A percentile compares a stretch with the other conserved stretches of the same genome.
Evolutionary conservation across 64 coral and sea anemone genomes (phyloP).

Genomic region (Pachyseris speciosa): DNA sequence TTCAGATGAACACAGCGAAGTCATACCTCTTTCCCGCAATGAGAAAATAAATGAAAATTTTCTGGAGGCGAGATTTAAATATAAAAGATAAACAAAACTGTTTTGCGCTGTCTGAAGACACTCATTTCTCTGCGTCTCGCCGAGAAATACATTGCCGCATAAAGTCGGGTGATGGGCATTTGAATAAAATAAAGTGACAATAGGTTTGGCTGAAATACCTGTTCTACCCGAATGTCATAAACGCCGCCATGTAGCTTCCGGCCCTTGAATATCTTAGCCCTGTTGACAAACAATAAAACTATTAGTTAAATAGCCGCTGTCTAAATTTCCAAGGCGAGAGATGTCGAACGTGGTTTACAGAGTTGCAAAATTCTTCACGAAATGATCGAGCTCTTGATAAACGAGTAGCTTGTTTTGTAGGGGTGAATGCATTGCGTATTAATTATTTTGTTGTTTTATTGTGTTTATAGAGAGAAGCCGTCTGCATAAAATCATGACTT

Average conservation of each 20-base stretch:
- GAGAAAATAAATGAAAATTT: neutral
- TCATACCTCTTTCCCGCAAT: neutral
- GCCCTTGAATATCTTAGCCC: slow-evolving; percentile 83
- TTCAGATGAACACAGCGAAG: neutral
- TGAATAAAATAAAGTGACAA: neutral
- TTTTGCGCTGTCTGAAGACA: neutral
- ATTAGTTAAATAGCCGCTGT: slow-evolving; percentile 2
- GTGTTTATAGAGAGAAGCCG: neutral
- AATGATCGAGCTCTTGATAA: neutral
- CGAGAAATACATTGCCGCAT: neutral
- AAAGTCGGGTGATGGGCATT: neutral
- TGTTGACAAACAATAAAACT: slow-evolving; percentile 53
- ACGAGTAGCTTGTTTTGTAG: neutral
- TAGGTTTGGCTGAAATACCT: slow-evolving; percentile 39
- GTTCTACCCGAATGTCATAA: slow-evolving; percentile 86
- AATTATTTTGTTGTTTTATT: neutral
- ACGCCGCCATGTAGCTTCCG: slow-evolving; percentile 77
- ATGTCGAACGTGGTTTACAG: neutral
- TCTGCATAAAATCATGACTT: neutral
- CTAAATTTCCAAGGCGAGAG: neutral
- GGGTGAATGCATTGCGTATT: neutral
- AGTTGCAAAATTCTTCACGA: neutral
- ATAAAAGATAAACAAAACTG: slow-evolving; percentile 35
- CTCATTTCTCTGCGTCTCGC: neutral
- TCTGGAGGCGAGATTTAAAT: neutral